Conservation (phyloP, 2,888 invertebrate species). For the Hydrotaea diabolus region DNA sequence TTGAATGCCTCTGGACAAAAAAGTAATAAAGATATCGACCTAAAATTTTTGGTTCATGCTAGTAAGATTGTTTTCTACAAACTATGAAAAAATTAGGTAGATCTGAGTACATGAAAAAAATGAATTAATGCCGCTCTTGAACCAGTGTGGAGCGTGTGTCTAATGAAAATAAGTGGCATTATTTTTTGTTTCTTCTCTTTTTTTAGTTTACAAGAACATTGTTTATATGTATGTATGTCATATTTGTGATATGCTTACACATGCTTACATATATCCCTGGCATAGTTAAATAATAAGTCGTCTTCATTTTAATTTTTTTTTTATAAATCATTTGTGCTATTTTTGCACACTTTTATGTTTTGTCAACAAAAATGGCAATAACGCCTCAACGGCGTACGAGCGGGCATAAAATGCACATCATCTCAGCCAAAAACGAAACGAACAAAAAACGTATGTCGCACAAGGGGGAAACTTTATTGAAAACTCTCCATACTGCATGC, state of each 20-base stretch:
- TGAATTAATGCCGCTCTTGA: too few species aligned
- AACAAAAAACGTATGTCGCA: background rate
- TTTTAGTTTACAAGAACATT: too few species aligned
- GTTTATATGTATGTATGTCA: conserved; percentile 16
- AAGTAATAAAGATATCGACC: too few species aligned
- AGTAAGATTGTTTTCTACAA: too few species aligned
- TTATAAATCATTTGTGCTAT: conserved; percentile 25
- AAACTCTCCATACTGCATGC: background rate
- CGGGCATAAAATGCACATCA: conserved; percentile 14
- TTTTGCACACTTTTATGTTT: conserved; percentile 1
- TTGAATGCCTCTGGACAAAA: too few species aligned
- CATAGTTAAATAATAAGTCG: conserved; percentile 34
- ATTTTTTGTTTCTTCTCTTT: background rate
- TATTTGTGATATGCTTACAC: conserved; percentile 22
- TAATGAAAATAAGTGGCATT: conserved; percentile 6
- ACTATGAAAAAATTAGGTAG: too few species aligned
- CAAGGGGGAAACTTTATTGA: background rate
- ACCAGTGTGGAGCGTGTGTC: too few species aligned
- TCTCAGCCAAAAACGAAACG: background rate
- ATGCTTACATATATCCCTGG: conserved; percentile 13
- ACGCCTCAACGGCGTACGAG: background rate
- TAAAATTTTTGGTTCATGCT: too few species aligned
- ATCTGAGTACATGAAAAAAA: too few species aligned
- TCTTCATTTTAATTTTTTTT: background rate
- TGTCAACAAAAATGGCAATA: background rate